Evolutionary conservation across 2,113 vertebrate species (phyloP), one percentile per base, ranked within the genome.

Genomic region (Coturnix japonica): DNA sequence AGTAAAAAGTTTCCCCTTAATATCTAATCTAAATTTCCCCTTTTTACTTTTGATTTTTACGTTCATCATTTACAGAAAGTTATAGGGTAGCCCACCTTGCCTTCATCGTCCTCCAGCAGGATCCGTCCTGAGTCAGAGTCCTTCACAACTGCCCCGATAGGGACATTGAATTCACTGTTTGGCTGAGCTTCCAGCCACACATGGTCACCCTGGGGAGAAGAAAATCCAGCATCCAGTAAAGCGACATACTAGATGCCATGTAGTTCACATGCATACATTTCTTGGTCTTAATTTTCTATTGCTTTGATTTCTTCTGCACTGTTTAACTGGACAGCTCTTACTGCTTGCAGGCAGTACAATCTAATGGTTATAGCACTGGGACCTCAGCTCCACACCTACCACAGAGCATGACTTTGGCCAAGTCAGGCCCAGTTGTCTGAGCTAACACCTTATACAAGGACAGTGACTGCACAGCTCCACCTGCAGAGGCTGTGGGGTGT

Each of bases 81-180:
- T 78, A 25, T 25, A 31, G 20, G 4, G 1, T n/a, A 66, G 76
- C 98, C 82, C 96, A 99, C 99, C 98, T 99, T 99, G 97, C 99
- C 99, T 94, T 99, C 99, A 41, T 99, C 99, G 51, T 99, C 99
- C 39, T 98, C 96, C 82, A 99, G 95, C 92, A 98, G 96, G 39
- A 99, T 94, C 76, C 98, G 98, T 77, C 98, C 98, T 3, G 97
- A 97, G 49, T 98, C 98, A 9, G 98, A 97, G 43, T 99, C 97
- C 71, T 97, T 98, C 77, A 99, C 97, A 91, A 98, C 94, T 15
- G 98, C 99, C 26, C 99, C 99, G 0, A 99, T 98, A 5, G 98
- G 98, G 59, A 99, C 97, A 16, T 60, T 82, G 37, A 82, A 96
- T 86, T 98, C 93, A 67, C 87, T 86, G 10, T 92, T 96, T 3